phyloP scores from a whole-genome alignment of 2,888 invertebrate genomes.

The Macaria liturata region DNA sequence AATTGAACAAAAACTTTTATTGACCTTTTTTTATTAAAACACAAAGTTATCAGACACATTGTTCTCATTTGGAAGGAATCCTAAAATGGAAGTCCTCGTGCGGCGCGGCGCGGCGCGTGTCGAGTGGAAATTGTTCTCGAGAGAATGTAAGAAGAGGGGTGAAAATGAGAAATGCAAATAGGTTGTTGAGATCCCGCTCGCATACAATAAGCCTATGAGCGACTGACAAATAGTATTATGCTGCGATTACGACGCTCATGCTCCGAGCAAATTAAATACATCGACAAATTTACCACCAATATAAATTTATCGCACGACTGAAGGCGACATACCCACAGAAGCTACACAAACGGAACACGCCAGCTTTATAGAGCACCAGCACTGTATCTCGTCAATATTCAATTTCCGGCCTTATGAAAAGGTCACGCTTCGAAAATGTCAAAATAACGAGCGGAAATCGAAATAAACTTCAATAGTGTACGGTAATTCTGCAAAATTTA shows the following conservation, averaged over 20 bases:
- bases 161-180: constrained; percentile 81
- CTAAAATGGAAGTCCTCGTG: constrained; percentile 48
- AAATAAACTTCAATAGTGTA: constrained; percentile 39
- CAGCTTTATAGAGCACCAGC: constrained; percentile 38
- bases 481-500: constrained; percentile 29
- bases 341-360: constrained; percentile 38
- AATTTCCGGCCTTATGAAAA: constrained; percentile 64
- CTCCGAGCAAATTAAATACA: constrained; percentile 44
- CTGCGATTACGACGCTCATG: constrained; percentile 53
- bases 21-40: constrained; percentile 6
- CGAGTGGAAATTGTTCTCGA: constrained; percentile 65
- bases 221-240: constrained; percentile 70
- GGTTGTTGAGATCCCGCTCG: constrained; percentile 63
- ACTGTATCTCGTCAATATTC: constrained; percentile 59
- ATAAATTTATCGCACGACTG: constrained; percentile 7
- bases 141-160: constrained; percentile 65
- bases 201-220: constrained; percentile 68
- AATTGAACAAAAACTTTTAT: background rate
- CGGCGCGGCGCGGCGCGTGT: constrained; percentile 45
- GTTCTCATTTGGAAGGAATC: constrained; percentile 39
- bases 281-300: constrained; percentile 39
- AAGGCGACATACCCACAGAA: constrained; percentile 27
- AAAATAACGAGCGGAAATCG: constrained; percentile 63
- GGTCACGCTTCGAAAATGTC: constrained; percentile 56
- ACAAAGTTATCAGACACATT: constrained; percentile 10